Percentiles rank a stretch among this genome's conserved stretches.
phyloP scores from a whole-genome alignment of 2,888 invertebrate genomes.

The Sclerodermus sp. region DNA sequence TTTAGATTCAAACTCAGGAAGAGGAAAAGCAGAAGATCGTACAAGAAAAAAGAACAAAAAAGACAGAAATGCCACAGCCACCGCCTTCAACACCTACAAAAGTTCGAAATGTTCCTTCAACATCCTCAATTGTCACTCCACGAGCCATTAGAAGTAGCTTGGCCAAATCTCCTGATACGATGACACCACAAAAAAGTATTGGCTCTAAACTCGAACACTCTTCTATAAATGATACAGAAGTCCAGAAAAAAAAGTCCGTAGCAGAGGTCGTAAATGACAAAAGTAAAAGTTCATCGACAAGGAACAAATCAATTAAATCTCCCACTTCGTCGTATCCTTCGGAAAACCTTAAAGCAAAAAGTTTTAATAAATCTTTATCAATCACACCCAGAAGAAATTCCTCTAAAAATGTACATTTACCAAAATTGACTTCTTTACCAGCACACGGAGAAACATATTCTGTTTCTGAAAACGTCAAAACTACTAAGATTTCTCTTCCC shows the following conservation, averaged over 20 bases:
- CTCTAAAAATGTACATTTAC: slow-evolving; percentile 34
- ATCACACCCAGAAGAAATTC: slow-evolving; percentile 18
- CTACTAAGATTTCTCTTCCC: slow-evolving; percentile 32
- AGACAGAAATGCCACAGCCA: slow-evolving; percentile 37
- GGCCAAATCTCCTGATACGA: slow-evolving; percentile 34
- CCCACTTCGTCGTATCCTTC: not conserved
- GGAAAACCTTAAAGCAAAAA: slow-evolving; percentile 11
- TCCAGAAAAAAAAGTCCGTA: no score
- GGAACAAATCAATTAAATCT: not conserved
- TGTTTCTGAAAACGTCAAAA: slow-evolving; percentile 8
- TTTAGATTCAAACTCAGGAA: slow-evolving; percentile 16
- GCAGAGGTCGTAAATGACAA: no score
- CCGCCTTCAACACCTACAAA: slow-evolving; percentile 47
- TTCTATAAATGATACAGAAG: no score
- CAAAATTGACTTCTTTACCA: slow-evolving; percentile 31
- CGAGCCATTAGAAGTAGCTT: slow-evolving; percentile 41
- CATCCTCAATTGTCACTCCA: slow-evolving; percentile 39
- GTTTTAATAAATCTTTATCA: slow-evolving; percentile 13
- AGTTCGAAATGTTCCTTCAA: slow-evolving; percentile 29
- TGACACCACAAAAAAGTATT: not conserved
- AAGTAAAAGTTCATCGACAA: no score
- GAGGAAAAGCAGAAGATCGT: not conserved
- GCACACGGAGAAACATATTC: slow-evolving; percentile 14
- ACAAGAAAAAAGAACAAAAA: slow-evolving; percentile 4
- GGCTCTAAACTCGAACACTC: no score